Conservation (phyloP, 1,140 invertebrate species). For the Drosophila ambigua region DNA sequence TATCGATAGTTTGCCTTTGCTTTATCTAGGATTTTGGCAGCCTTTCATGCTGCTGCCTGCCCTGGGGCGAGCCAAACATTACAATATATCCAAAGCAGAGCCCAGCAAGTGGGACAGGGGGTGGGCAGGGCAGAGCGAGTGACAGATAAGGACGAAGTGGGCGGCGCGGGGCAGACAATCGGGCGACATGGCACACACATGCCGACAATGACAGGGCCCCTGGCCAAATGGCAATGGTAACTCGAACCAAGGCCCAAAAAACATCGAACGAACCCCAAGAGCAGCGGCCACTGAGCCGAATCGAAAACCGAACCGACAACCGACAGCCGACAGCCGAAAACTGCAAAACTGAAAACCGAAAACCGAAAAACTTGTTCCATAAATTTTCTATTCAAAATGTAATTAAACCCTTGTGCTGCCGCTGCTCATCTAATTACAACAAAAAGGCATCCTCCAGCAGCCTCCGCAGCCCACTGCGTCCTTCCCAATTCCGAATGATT, state of each 20-base stretch:
- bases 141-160: slow-evolving; percentile 4
- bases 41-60: slow-evolving; percentile 14
- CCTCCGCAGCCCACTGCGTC: slow-evolving; percentile 30
- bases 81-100: slow-evolving; percentile 1
- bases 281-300: slow-evolving; percentile 7
- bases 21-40: neutral
- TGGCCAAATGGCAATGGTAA: slow-evolving; percentile 17
- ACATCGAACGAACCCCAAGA: neutral
- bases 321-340: neutral
- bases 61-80: neutral
- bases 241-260: slow-evolving; percentile 18
- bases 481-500: slow-evolving; percentile 4
- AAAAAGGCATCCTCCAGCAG: slow-evolving; percentile 49
- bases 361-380: slow-evolving; percentile 79
- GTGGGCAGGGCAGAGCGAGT: neutral
- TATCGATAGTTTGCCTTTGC: slow-evolving; percentile 20
- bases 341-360: slow-evolving; percentile 3
- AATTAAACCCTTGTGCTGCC: slow-evolving; percentile 75
- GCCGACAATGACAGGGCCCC: slow-evolving; percentile 48
- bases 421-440: slow-evolving; percentile 78
- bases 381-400: slow-evolving; percentile 82
- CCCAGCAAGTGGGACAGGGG: neutral
- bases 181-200: slow-evolving; percentile 55
- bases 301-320: slow-evolving; percentile 38
- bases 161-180: neutral